Evolutionary conservation across 2,797 vertebrate species (phyloP), one percentile per base, ranked within the genome.

Genomic region (Craterocephalus amniculus): DNA sequence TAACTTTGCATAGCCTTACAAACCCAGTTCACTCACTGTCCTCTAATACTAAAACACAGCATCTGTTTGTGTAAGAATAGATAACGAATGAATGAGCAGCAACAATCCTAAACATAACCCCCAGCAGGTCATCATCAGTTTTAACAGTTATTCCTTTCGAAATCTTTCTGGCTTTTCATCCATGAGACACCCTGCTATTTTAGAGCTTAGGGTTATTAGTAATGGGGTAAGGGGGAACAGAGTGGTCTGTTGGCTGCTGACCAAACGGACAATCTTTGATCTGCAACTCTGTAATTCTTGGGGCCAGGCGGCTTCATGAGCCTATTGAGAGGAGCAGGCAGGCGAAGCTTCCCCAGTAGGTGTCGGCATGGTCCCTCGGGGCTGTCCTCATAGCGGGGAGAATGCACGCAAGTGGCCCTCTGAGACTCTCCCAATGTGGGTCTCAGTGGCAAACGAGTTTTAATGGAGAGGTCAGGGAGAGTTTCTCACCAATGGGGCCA

Each of bases 201-300:
- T 40, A 70, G 66, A 84, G 84, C 80, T 83, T 78, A 73, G 60
- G 71, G 81, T 65, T 86, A 83, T 82, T 84, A 80, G 81, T 81
- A 81, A 81, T 49, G 73, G 75, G 72, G 51, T 52, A 63, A 80
- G 82, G 67, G 85, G 77, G 76, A 79, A 80, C 70, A 84, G 86
- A 87, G 87, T 87, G 84, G 62, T 89, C 84, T 85, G 52, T 87
- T 92, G 91, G 89, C 92, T 76, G 49, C 16, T 3, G 70, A 87
- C 88, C 91, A 93, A 92, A 83, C 57, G 72, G 60, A 83, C 85
- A 74, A 87, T 87, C 91, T 93, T 93, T 94, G 93, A 93, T 91
- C 82, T 91, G 78, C 78, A 88, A 86, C 85, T 89, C 85, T 83
- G 85, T 74, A 43, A 66, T 84, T 89, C 64, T 84, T 49, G 34